phyloP scores from a whole-genome alignment of 2,888 invertebrate species.

The Orchesella flavescens region DNA sequence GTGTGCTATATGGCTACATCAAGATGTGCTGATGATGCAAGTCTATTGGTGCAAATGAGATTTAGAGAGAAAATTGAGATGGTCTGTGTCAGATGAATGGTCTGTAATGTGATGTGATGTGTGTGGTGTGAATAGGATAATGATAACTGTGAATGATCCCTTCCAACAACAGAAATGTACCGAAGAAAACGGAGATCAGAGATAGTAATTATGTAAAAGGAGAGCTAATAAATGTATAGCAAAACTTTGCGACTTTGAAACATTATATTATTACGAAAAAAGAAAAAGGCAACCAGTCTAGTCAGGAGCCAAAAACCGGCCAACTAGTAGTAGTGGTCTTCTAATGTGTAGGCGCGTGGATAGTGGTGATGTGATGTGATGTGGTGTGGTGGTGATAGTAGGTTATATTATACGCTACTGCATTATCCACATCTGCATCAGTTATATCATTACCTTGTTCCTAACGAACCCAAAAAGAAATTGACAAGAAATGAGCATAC shows the following conservation, averaged over 20 bases:
- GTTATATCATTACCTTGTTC: too few relatives aligned
- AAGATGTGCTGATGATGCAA: background rate
- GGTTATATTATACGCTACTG: too few relatives aligned
- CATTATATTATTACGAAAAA: background rate
- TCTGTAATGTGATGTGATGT: background rate
- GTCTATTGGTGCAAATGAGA: background rate
- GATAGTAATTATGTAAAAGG: slow-evolving; percentile 8
- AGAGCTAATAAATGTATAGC: too few relatives aligned
- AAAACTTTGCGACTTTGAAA: background rate
- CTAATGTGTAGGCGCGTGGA: slow-evolving; percentile 2
- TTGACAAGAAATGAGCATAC: too few relatives aligned
- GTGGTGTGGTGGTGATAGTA: background rate
- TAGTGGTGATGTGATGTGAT: too few relatives aligned
- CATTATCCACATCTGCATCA: too few relatives aligned
- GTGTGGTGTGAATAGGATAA: slow-evolving; percentile 25
- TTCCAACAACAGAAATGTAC: background rate
- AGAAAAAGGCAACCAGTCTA: background rate
- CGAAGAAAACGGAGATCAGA: background rate
- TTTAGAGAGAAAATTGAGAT: background rate
- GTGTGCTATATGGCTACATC: background rate
- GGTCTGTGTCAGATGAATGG: background rate
- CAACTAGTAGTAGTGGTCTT: background rate
- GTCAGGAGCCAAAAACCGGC: background rate
- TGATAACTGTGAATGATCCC: slow-evolving; percentile 33
- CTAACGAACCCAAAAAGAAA: too few relatives aligned